Evolutionary conservation across 1,140 invertebrate genomes (phyloP).

Genomic region (Dinoponera quadriceps): DNA sequence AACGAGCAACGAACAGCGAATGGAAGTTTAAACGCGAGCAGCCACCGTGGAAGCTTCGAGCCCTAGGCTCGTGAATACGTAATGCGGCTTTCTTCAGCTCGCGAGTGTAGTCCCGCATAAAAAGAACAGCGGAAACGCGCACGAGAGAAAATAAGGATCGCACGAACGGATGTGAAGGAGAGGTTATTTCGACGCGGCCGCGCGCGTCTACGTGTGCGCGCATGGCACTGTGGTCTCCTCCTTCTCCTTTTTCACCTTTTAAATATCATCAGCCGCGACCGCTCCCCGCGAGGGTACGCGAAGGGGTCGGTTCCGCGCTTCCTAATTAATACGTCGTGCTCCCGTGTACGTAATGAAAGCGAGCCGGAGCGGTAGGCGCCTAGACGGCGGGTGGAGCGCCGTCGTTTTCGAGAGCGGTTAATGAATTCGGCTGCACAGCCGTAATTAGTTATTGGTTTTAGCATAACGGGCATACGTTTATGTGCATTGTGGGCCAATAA

Average conservation of each 20-base stretch:
- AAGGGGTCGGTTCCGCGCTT: not conserved
- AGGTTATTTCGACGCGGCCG: not conserved
- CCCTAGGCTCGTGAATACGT: constrained; percentile 33
- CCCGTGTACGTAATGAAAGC: constrained; percentile 19
- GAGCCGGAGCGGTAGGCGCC: not conserved
- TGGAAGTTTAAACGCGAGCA: not conserved
- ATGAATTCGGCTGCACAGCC: constrained; percentile 11
- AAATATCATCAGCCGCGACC: not conserved
- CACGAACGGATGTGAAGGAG: not conserved
- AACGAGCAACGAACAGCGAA: constrained; percentile 17
- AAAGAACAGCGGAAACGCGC: not conserved
- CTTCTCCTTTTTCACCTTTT: too few species aligned
- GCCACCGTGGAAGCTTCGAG: not conserved
- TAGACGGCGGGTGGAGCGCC: not conserved
- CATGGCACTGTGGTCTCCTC: not conserved
- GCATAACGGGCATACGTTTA: constrained; percentile 36
- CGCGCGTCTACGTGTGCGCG: not conserved
- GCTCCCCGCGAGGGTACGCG: too few species aligned
- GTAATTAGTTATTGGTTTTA: constrained; percentile 66
- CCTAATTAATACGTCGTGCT: constrained; percentile 31
- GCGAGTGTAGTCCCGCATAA: constrained; percentile 6
- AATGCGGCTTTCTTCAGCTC: constrained; percentile 15
- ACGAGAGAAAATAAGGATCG: constrained; percentile 25
- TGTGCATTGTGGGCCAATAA: constrained; percentile 26
- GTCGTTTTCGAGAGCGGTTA: constrained; percentile 45